Evolutionary conservation across 2,113 vertebrate species (phyloP).

Genomic region (Theristicus caerulescens): DNA sequence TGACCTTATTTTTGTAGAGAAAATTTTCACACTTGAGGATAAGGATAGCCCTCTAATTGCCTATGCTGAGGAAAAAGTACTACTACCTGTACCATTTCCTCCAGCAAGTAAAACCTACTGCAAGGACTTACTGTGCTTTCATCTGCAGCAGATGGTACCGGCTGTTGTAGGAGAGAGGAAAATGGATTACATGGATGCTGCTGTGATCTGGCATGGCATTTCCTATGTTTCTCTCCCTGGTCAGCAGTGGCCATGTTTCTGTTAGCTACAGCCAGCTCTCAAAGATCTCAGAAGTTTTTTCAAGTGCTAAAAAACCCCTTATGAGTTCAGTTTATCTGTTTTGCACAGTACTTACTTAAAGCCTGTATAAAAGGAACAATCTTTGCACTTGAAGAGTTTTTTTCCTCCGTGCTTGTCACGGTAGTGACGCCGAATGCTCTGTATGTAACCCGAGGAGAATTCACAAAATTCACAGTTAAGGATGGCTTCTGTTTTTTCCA

Average conservation of each 20-base stretch:
- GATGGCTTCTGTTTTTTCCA: slow-evolving; percentile 79
- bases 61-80: not conserved
- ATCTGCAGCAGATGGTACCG: not conserved
- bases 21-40: not conserved
- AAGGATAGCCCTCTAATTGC: not conserved
- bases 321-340: not conserved
- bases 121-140: not conserved
- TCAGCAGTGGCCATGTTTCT: not conserved
- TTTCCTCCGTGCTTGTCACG: slow-evolving; percentile 96
- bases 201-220: slow-evolving; percentile 19
- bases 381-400: slow-evolving; percentile 99
- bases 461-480: slow-evolving; percentile 98
- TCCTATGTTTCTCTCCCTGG: not conserved
- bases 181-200: slow-evolving; percentile 51
- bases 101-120: not conserved
- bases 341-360: slow-evolving; percentile 86
- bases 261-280: not conserved
- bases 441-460: slow-evolving; percentile 98
- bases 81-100: not conserved
- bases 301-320: not conserved
- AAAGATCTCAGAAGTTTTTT: slow-evolving; percentile 10
- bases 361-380: slow-evolving; percentile 97
- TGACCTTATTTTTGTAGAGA: not conserved
- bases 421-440: slow-evolving; percentile 97
- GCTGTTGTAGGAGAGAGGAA: slow-evolving; percentile 18